These are phyloP conservation scores for Gymnarchus niloticus DNA, from an alignment of 2,113 vertebrate species.

Conservation along the genomic window DNA sequence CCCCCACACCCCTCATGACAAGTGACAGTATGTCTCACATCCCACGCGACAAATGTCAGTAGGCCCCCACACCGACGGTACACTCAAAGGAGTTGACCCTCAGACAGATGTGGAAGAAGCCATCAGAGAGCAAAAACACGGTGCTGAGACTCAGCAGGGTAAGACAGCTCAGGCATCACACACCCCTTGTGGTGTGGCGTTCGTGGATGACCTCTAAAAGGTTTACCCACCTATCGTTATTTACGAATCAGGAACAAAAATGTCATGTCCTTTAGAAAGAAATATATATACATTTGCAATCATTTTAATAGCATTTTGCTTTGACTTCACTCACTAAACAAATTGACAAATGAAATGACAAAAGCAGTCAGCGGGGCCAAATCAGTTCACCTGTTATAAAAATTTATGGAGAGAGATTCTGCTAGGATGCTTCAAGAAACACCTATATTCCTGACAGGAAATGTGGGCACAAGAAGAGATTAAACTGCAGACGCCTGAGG, in stretches of 20 bases:
- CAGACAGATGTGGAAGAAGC: neutral
- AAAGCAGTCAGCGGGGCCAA: neutral
- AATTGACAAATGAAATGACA: no score
- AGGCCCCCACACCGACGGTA: neutral
- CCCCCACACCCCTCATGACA: no score
- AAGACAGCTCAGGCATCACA: neutral
- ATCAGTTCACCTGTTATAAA: neutral
- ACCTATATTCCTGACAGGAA: neutral
- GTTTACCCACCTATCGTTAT: neutral
- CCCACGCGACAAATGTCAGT: no score
- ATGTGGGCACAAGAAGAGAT: neutral
- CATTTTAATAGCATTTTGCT: no score
- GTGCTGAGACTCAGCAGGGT: neutral
- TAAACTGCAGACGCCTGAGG: neutral
- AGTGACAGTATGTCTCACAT: no score
- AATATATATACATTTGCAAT: no score
- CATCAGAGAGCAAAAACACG: no score
- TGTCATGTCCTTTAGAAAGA: neutral
- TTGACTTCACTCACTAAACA: no score
- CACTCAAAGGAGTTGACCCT: neutral
- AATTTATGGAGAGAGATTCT: neutral
- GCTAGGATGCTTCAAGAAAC: neutral
- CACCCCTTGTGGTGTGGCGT: neutral
- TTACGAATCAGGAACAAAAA: neutral
- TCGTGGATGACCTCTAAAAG: neutral